Percentiles rank a stretch among this genome's conserved stretches.
Conservation (phyloP, 2,888 invertebrate species). For the Bursaphelenchus okinawaensis region DNA sequence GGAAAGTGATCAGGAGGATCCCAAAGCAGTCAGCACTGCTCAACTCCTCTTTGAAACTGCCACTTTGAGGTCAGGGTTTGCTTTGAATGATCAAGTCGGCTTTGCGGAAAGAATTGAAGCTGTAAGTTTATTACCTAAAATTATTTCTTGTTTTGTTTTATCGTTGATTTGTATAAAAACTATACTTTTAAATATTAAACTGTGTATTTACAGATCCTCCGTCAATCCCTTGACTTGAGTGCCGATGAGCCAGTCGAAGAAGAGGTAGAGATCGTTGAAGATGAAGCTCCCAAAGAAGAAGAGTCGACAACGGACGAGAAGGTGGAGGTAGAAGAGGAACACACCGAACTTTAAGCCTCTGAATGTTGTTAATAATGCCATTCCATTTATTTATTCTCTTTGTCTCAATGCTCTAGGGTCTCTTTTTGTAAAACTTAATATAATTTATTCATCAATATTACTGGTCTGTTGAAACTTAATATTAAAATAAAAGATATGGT, state of each 20-base stretch:
- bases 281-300: slow-evolving; percentile 28
- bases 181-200: neutral
- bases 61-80: slow-evolving; percentile 85
- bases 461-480: neutral
- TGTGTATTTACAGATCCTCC: slow-evolving; percentile 66
- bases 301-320: slow-evolving; percentile 55
- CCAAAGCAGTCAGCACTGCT: slow-evolving; percentile 76
- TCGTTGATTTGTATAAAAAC: neutral
- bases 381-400: neutral
- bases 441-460: neutral
- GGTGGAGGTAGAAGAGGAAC: slow-evolving; percentile 55
- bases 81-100: slow-evolving; percentile 72
- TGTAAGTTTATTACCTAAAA: slow-evolving; percentile 55
- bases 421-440: neutral
- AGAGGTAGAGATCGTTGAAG: slow-evolving; percentile 56
- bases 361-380: neutral
- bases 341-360: slow-evolving; percentile 49
- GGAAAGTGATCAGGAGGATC: slow-evolving; percentile 71
- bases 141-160: neutral
- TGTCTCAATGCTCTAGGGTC: neutral
- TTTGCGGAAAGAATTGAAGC: slow-evolving; percentile 85
- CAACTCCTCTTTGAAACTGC: slow-evolving; percentile 84
- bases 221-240: slow-evolving; percentile 59
- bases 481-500: too few species aligned
- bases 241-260: slow-evolving; percentile 63